phyloP scores from a whole-genome alignment of 2,888 invertebrate genomes.

The Acanthopleura granulata region DNA sequence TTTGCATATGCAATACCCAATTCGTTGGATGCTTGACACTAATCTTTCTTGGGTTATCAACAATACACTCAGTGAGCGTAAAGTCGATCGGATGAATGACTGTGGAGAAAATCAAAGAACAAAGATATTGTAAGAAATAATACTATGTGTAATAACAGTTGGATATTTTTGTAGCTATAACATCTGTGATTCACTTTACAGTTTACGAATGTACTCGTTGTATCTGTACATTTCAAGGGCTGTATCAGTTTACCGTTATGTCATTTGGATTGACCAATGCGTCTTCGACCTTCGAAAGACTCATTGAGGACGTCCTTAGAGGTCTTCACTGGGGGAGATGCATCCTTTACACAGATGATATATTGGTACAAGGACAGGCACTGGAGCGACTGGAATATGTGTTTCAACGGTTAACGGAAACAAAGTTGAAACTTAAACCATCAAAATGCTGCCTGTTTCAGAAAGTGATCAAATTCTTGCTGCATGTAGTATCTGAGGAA shows the following conservation, averaged over 20 bases:
- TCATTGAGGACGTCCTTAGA: slow-evolving; percentile 9
- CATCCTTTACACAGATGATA: too few relatives aligned
- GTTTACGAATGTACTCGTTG: too few relatives aligned
- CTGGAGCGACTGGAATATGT: slow-evolving; percentile 1
- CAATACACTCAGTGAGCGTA: too few relatives aligned
- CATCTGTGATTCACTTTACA: slow-evolving; percentile 19
- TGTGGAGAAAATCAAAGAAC: too few relatives aligned
- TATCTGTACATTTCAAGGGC: too few relatives aligned
- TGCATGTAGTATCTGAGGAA: neutral
- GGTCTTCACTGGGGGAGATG: slow-evolving; percentile 16
- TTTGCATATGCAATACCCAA: too few relatives aligned
- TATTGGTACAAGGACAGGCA: neutral
- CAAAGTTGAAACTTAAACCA: slow-evolving; percentile 6
- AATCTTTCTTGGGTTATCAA: too few relatives aligned
- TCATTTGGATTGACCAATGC: slow-evolving; percentile 19
- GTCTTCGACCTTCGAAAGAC: neutral
- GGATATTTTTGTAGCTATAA: too few relatives aligned
- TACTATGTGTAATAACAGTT: too few relatives aligned
- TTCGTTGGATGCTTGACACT: too few relatives aligned
- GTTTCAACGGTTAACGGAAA: neutral
- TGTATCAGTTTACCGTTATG: neutral
- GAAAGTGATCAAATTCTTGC: neutral
- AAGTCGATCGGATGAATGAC: too few relatives aligned
- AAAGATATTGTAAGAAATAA: too few relatives aligned
- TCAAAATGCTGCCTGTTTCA: neutral